Conservation (phyloP, 2,113 vertebrate species). For the Cebidichthys violaceus region DNA sequence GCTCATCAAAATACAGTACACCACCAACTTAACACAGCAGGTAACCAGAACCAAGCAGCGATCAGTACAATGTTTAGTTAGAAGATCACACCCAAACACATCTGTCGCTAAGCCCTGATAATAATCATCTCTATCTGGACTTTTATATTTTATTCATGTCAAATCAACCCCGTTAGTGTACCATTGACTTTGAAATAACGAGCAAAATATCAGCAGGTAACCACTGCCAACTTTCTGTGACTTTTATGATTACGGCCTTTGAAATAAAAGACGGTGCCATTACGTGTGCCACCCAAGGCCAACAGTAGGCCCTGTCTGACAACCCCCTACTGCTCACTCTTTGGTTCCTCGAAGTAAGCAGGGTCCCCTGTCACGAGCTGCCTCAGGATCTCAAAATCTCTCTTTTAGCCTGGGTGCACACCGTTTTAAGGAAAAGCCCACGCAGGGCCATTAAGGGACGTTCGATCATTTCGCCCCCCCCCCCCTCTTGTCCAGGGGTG, state of each 20-base stretch:
- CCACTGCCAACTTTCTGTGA: conserved; percentile 49
- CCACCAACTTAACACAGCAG: conserved; percentile 63
- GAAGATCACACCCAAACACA: conserved; percentile 36
- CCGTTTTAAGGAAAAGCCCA: conserved; percentile 51
- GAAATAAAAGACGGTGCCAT: conserved; percentile 55
- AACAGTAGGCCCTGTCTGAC: conserved; percentile 52
- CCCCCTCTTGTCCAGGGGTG: conserved; percentile 37
- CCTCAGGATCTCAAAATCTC: conserved; percentile 49
- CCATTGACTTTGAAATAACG: conserved; percentile 66
- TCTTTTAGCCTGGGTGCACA: conserved; percentile 45
- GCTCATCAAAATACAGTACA: conserved; percentile 71
- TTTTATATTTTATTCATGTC: conserved; percentile 74
- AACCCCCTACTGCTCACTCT: conserved; percentile 62
- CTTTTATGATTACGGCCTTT: conserved; percentile 64
- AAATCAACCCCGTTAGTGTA: conserved; percentile 70
- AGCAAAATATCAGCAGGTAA: conserved; percentile 74
- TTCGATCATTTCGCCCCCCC: conserved; percentile 40
- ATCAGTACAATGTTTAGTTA: conserved; percentile 40
- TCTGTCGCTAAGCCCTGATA: conserved; percentile 47
- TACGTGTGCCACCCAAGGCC: conserved; percentile 60
- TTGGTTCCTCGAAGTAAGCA: conserved; percentile 54
- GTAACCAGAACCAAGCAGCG: conserved; percentile 22
- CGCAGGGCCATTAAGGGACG: conserved; percentile 51
- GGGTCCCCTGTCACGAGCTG: conserved; percentile 47
- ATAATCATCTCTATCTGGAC: conserved; percentile 35